These are phyloP conservation scores for Pheosia tremula DNA, from an alignment of 2,888 invertebrate genomes.

Conservation along the genomic window DNA sequence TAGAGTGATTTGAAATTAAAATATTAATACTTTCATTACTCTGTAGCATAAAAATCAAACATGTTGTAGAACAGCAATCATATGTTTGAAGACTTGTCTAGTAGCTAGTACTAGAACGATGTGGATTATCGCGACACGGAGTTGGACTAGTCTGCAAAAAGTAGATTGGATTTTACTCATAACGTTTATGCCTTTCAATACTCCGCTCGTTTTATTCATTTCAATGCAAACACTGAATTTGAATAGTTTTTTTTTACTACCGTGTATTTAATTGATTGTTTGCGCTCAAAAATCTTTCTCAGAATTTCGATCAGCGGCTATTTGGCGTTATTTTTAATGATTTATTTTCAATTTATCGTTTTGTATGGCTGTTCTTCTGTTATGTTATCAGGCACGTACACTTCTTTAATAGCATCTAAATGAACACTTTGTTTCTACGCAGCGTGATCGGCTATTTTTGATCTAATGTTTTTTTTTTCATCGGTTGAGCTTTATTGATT, in stretches of 20 bases:
- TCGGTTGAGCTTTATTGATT: constrained; percentile 33
- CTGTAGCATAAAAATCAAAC: constrained; percentile 21
- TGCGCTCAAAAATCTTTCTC: constrained; percentile 33
- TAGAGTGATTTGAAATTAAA: constrained; percentile 32
- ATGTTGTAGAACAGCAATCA: constrained; percentile 27
- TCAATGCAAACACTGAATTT: constrained; percentile 12
- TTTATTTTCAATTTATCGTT: constrained; percentile 39
- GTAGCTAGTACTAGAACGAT: constrained; percentile 17
- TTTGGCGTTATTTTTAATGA: constrained; percentile 33
- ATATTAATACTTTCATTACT: constrained; percentile 34
- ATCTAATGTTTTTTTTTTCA: constrained; percentile 33
- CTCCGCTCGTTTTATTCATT: constrained; percentile 5
- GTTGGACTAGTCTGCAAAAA: constrained; percentile 15
- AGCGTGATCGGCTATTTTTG: constrained; percentile 31
- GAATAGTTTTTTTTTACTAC: constrained; percentile 17
- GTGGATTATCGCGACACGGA: constrained; percentile 25
- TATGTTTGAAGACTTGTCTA: constrained; percentile 35
- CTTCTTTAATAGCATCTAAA: constrained; percentile 35
- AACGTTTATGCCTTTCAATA: constrained; percentile 6
- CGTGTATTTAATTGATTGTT: constrained; percentile 34
- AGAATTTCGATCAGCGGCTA: constrained; percentile 39
- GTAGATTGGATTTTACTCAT: constrained; percentile 10
- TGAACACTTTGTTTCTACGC: constrained; percentile 42
- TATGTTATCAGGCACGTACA: constrained; percentile 46
- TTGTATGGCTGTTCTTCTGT: constrained; percentile 37